A percentile compares a stretch with the other conserved stretches of the same genome.
These are phyloP conservation scores for Cyprinodon tularosa DNA, from an alignment of 2,113 vertebrate species.

Conservation along the genomic window DNA sequence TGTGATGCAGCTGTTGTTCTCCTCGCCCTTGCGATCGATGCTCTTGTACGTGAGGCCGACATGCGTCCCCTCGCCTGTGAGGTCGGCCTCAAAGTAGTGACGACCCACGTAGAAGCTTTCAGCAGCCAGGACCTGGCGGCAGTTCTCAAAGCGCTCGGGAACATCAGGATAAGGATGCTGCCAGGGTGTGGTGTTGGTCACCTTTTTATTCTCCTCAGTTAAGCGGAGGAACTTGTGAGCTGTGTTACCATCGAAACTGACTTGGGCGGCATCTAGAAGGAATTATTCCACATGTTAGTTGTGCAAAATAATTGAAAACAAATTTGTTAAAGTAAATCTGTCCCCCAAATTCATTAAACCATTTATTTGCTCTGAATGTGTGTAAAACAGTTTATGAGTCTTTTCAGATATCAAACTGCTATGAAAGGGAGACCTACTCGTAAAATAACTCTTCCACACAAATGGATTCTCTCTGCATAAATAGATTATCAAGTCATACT, in stretches of 20 bases:
- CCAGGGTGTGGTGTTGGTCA: conserved; percentile 85
- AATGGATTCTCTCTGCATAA: too few species aligned
- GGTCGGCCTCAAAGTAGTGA: conserved; percentile 83
- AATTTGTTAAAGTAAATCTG: background rate
- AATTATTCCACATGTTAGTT: background rate
- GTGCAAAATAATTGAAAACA: background rate
- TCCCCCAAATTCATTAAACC: background rate
- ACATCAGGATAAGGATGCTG: conserved; percentile 82
- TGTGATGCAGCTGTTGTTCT: conserved; percentile 80
- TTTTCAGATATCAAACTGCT: too few species aligned
- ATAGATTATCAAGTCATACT: too few species aligned
- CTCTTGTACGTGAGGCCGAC: conserved; percentile 83
- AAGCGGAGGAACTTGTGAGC: conserved; percentile 88
- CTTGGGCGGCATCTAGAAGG: conserved; percentile 70
- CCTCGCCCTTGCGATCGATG: conserved; percentile 79
- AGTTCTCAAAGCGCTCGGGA: conserved; percentile 80
- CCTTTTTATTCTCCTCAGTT: conserved; percentile 81
- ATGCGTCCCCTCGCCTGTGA: conserved; percentile 79
- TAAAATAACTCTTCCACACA: too few species aligned
- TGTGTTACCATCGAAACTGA: conserved; percentile 72
- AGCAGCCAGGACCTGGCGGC: conserved; percentile 80
- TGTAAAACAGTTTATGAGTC: background rate
- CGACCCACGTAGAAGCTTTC: conserved; percentile 85
- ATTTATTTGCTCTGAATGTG: background rate
- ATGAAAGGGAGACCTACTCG: too few species aligned